Evolutionary conservation across 2,797 vertebrate species (phyloP).

Genomic region (Molossus molossus): DNA sequence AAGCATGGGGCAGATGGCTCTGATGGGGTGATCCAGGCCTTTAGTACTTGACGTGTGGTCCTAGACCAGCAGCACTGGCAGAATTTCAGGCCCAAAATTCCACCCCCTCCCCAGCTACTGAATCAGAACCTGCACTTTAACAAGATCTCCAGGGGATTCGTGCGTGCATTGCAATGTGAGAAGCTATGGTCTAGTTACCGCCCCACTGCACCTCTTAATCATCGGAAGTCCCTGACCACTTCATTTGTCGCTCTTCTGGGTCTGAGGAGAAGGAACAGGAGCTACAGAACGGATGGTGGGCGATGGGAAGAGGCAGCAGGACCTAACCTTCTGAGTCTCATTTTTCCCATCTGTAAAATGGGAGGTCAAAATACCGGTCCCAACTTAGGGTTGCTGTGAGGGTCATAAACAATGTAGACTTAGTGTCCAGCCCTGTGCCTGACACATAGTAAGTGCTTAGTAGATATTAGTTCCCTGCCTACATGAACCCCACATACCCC

Average conservation of each 20-base stretch:
- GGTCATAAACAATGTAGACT: neutral
- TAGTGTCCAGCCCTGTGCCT: neutral
- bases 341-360: constrained; percentile 42
- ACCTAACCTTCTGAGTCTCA: neutral
- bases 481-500: neutral
- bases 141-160: neutral
- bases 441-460: neutral
- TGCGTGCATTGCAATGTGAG: neutral
- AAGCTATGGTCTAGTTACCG: neutral
- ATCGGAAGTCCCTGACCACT: neutral
- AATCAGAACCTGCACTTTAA: neutral
- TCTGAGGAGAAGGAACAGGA: neutral
- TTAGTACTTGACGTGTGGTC: neutral
- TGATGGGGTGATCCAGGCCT: neutral
- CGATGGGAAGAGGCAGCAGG: neutral
- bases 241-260: neutral
- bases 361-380: neutral
- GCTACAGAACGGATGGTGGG: neutral
- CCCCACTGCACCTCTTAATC: neutral
- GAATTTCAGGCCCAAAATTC: neutral
- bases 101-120: neutral
- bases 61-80: neutral
- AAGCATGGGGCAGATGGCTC: neutral
- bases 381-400: neutral
- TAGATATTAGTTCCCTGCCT: neutral